These are phyloP conservation scores for Lagopus muta DNA, from an alignment of 2,113 vertebrate species.

Conservation along the genomic window DNA sequence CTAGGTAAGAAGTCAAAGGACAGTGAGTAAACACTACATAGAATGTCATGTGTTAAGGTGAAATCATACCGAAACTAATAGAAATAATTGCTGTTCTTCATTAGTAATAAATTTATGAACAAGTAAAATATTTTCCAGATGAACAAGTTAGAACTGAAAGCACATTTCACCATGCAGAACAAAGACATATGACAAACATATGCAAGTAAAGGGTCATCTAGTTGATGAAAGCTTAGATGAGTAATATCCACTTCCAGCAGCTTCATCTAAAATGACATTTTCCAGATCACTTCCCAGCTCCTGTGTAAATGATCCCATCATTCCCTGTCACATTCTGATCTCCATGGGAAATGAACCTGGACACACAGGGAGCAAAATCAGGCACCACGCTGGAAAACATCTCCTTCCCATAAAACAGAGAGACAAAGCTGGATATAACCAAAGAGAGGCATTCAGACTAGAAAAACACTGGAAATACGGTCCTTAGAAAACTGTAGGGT, in stretches of 20 bases:
- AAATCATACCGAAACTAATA: neutral
- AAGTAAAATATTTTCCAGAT: neutral
- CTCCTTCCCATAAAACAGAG: neutral
- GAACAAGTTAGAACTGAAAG: neutral
- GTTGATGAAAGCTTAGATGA: rapidly evolving
- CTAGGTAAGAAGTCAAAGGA: neutral
- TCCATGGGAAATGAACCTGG: neutral
- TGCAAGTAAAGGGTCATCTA: neutral
- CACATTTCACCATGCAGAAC: neutral
- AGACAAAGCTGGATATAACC: neutral
- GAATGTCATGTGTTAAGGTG: neutral
- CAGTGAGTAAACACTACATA: neutral
- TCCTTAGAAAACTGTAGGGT: neutral
- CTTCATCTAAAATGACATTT: neutral
- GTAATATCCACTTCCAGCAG: neutral
- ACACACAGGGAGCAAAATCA: neutral
- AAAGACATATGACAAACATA: neutral
- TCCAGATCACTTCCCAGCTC: neutral
- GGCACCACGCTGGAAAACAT: neutral
- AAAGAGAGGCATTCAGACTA: rapidly evolving
- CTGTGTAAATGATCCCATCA: neutral
- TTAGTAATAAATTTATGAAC: neutral
- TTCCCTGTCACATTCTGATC: neutral
- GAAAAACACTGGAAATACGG: neutral
- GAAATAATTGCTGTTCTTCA: neutral